phyloP scores from a whole-genome alignment of 1,140 invertebrate genomes.

The Euborellia annulipes region DNA sequence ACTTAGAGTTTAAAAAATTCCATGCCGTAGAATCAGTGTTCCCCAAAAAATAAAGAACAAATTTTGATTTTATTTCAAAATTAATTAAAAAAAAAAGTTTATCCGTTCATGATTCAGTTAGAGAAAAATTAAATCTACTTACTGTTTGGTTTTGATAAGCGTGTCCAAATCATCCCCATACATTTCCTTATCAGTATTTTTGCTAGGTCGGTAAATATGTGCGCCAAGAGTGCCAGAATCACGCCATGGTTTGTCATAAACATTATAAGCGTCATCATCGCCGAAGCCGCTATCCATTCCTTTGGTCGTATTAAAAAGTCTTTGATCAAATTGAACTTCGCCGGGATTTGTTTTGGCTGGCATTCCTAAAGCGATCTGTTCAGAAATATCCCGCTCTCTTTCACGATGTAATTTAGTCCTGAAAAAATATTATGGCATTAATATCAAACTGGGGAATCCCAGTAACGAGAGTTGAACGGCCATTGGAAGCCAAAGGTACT shows the following conservation, averaged over 20 bases:
- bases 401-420: slow-evolving; percentile 75
- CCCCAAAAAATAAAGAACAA: no score
- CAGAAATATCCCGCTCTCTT: slow-evolving; percentile 91
- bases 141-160: slow-evolving; percentile 76
- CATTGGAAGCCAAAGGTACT: no score
- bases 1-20: no score
- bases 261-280: slow-evolving; percentile 95
- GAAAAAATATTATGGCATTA: no score
- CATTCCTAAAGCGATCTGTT: slow-evolving; percentile 93
- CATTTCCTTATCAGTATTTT: slow-evolving; percentile 76
- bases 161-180: slow-evolving; percentile 81
- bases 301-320: slow-evolving; percentile 88
- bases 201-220: slow-evolving; percentile 83
- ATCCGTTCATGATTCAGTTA: no score
- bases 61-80: no score
- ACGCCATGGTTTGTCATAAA: slow-evolving; percentile 93
- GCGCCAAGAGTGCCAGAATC: slow-evolving; percentile 65
- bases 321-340: slow-evolving; percentile 87
- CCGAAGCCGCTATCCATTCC: slow-evolving; percentile 95
- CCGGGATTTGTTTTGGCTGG: slow-evolving; percentile 67
- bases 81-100: no score
- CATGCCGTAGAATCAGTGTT: no score
- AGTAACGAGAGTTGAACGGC: no score
- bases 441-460: no score
- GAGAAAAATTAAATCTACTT: slow-evolving; percentile 8